A percentile compares a stretch with the other conserved stretches of the same genome.
These are phyloP conservation scores for Drosophila leontia DNA, from an alignment of 1,140 invertebrate species.

Conservation along the genomic window DNA sequence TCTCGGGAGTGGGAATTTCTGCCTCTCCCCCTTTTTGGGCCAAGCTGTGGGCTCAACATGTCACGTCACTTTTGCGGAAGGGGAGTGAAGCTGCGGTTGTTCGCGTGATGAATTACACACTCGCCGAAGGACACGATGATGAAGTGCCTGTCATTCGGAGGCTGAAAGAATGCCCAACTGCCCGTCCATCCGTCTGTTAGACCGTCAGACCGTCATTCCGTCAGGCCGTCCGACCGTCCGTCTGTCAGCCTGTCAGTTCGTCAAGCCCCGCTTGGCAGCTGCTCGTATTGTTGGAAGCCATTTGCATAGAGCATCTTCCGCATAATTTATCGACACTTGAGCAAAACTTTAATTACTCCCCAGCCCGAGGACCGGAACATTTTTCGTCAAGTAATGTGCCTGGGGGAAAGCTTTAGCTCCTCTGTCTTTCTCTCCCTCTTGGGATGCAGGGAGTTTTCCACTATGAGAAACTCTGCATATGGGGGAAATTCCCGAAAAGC, in stretches of 20 bases:
- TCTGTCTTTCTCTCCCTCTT: background rate
- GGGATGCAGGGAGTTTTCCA: constrained; percentile 16
- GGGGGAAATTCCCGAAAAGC: constrained; percentile 55
- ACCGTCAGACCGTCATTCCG: background rate
- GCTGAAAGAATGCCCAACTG: constrained; percentile 79
- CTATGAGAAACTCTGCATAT: constrained; percentile 71
- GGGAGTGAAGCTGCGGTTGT: constrained; percentile 67
- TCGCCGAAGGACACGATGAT: constrained; percentile 83
- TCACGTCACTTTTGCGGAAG: constrained; percentile 57
- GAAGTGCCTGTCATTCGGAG: constrained; percentile 82
- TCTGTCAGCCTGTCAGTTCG: constrained; percentile 39
- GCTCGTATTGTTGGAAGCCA: constrained; percentile 61
- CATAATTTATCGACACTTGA: constrained; percentile 83
- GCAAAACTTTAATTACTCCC: constrained; percentile 82
- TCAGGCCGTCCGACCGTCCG: background rate
- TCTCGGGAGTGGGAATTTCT: background rate
- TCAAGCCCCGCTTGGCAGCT: constrained; percentile 26
- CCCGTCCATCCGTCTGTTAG: constrained; percentile 17
- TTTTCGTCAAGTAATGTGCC: constrained; percentile 51
- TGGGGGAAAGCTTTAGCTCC: constrained; percentile 8
- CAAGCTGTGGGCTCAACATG: constrained; percentile 77
- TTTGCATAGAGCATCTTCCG: constrained; percentile 75
- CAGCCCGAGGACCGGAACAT: constrained; percentile 35
- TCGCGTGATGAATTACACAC: constrained; percentile 83
- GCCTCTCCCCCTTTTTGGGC: constrained; percentile 3